A percentile compares a stretch with the other conserved stretches of the same genome.
Conservation (phyloP, 1,140 invertebrate species). For the Pseudobourletiella spinata region DNA sequence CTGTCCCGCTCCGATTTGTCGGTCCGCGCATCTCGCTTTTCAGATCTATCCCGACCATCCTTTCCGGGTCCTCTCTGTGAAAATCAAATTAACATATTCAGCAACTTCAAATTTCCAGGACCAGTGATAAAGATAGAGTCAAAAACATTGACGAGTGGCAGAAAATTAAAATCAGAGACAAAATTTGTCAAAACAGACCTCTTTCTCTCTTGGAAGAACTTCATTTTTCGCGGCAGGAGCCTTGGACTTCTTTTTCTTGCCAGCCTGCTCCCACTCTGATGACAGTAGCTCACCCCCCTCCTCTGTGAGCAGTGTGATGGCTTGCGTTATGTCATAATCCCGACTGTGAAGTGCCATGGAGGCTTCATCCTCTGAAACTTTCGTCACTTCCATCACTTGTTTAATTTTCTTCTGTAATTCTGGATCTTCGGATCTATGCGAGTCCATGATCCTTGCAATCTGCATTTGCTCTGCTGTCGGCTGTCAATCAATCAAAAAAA, state of each 20-base stretch:
- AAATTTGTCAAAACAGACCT: too few relatives aligned
- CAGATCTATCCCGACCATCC: slow-evolving; percentile 13
- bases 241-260: slow-evolving; percentile 33
- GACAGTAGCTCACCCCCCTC: slow-evolving; percentile 28
- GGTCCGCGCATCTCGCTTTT: slow-evolving; percentile 14
- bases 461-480: slow-evolving; percentile 54
- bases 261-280: slow-evolving; percentile 32
- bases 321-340: slow-evolving; percentile 59
- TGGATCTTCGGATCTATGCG: slow-evolving; percentile 52
- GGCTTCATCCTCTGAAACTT: slow-evolving; percentile 69
- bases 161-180: too few relatives aligned
- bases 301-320: slow-evolving; percentile 35
- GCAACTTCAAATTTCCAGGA: too few relatives aligned
- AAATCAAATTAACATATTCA: background rate
- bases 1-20: slow-evolving; percentile 18
- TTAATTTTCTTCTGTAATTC: slow-evolving; percentile 61
- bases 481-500: slow-evolving; percentile 34
- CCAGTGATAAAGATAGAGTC: too few relatives aligned
- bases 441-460: slow-evolving; percentile 60
- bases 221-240: slow-evolving; percentile 23
- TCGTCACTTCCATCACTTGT: slow-evolving; percentile 68
- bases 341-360: slow-evolving; percentile 71
- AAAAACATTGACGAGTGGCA: too few relatives aligned
- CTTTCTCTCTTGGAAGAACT: slow-evolving; percentile 14
- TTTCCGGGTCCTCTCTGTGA: slow-evolving; percentile 9